Evolutionary conservation across 53 echinoderm and acorn worm species (phyloP).

Genomic region (Apostichopus leukothele): DNA sequence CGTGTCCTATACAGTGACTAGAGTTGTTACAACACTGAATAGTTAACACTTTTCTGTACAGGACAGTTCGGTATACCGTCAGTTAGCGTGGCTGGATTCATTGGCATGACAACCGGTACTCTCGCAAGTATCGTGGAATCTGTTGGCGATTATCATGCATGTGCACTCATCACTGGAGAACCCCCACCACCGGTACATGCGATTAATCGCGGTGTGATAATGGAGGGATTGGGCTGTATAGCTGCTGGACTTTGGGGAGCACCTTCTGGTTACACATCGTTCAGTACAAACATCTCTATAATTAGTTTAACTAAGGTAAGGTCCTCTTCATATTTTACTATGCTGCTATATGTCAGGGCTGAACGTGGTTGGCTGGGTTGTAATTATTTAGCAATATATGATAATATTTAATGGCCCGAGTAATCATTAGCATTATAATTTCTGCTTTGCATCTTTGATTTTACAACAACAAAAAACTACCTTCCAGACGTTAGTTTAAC

Average conservation of each 20-base stretch:
- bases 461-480: too few species aligned
- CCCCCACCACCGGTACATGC: slow-evolving; percentile 76
- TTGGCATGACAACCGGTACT: background rate
- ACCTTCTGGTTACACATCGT: slow-evolving; percentile 73
- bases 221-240: slow-evolving; percentile 78
- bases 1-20: too few species aligned
- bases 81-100: background rate
- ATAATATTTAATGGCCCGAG: too few species aligned
- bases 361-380: too few species aligned
- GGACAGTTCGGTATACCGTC: slow-evolving; percentile 27
- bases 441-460: too few species aligned
- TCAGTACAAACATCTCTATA: slow-evolving; percentile 72
- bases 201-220: slow-evolving; percentile 70
- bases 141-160: slow-evolving; percentile 32
- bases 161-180: slow-evolving; percentile 6
- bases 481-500: too few species aligned
- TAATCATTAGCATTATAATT: too few species aligned
- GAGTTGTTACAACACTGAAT: too few species aligned
- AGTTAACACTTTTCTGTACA: background rate
- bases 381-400: too few species aligned
- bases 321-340: background rate
- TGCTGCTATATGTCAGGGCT: background rate
- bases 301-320: slow-evolving; percentile 77
- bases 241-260: slow-evolving; percentile 78
- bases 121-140: slow-evolving; percentile 35